Evolutionary conservation across 2,113 vertebrate species (phyloP).

Genomic region (Butorides virescens): DNA sequence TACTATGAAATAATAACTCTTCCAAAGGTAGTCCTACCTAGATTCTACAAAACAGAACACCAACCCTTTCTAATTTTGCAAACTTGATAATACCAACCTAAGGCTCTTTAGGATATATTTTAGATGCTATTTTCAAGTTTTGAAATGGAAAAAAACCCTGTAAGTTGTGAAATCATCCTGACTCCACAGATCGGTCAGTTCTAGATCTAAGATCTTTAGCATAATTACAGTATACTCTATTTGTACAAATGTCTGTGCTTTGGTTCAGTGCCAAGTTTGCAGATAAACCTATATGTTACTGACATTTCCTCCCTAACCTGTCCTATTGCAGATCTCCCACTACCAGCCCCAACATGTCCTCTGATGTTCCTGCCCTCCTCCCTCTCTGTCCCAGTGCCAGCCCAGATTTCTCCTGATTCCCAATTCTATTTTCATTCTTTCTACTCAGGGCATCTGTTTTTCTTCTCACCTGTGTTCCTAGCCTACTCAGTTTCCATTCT

Average conservation of each 20-base stretch:
- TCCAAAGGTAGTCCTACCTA: not conserved
- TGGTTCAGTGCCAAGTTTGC: constrained; percentile 14
- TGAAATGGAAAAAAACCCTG: fast-evolving
- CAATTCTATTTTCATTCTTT: not conserved
- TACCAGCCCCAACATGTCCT: constrained; percentile 3
- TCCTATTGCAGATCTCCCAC: not conserved
- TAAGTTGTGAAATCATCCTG: constrained; percentile 1
- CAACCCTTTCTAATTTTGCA: not conserved
- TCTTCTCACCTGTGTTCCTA: not conserved
- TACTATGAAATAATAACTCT: not conserved
- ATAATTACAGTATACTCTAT: not conserved
- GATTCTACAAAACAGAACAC: not conserved
- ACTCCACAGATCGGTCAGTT: not conserved
- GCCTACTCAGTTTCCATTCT: not conserved
- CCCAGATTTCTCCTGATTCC: not conserved
- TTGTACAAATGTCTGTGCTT: not conserved
- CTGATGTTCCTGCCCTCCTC: not conserved
- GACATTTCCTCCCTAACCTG: not conserved
- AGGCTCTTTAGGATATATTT: not conserved
- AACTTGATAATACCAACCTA: not conserved
- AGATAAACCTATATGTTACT: not conserved
- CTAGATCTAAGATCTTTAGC: not conserved
- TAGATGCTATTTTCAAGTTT: not conserved
- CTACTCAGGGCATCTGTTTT: not conserved
- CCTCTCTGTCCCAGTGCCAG: not conserved